These are phyloP conservation scores for Orcinus orca DNA, from an alignment of 2,113 vertebrate species.

Conservation along the genomic window DNA sequence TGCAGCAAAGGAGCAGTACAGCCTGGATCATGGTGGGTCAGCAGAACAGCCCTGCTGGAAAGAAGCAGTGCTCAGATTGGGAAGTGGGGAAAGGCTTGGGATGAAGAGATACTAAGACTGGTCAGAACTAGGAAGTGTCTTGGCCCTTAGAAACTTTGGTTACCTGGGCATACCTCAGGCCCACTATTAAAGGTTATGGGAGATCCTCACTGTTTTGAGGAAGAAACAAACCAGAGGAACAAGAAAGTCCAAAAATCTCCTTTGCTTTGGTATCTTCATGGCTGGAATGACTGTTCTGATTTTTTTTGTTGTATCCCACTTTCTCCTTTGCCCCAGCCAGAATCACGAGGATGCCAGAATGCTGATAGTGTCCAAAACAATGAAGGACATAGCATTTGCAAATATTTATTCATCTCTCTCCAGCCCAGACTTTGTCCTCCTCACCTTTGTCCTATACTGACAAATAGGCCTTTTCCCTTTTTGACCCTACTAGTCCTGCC, in stretches of 20 bases:
- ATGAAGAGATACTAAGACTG: neutral
- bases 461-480: neutral
- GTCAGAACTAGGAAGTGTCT: neutral
- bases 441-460: neutral
- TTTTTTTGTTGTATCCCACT: neutral
- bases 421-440: neutral
- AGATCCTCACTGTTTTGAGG: neutral
- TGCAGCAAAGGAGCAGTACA: fast-evolving
- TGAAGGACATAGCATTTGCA: neutral
- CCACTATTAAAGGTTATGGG: neutral
- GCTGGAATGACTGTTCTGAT: neutral
- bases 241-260: neutral
- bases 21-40: neutral
- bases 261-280: neutral
- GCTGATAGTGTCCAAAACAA: neutral
- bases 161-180: neutral
- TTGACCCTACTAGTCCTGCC: neutral
- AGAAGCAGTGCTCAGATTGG: neutral
- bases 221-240: neutral
- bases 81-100: neutral
- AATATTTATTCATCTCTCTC: constrained; percentile 36
- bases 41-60: neutral
- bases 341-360: neutral
- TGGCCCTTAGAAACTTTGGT: neutral
- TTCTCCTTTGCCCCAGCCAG: neutral